Evolutionary conservation across 2,797 vertebrate species (phyloP), one percentile per base, ranked within the genome.

Genomic region (Poeciliopsis presidionis): DNA sequence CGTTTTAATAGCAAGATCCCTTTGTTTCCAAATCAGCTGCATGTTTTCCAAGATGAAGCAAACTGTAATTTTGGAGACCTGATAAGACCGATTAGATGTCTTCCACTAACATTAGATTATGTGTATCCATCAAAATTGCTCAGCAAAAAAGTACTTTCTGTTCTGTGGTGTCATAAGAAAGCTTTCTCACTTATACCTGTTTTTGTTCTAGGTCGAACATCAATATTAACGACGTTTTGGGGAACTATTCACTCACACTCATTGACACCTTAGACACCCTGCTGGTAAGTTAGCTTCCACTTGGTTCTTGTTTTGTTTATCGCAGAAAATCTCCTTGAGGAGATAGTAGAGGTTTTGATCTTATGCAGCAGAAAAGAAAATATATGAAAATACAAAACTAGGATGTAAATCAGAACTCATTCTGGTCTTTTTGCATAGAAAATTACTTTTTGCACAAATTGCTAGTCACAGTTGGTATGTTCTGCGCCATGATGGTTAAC

Each of bases 191-290:
- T 72, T 28, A 25, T 77, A n/a, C 7, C 2, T 84, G 33, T 41
- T 49, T 47, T 74, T 65, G 36, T 96, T 95, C 80, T 95, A 99
- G 98, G 88, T 98, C 98, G 81, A 99, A 99, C 95, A 96, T 99
- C 94, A 99, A 99, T 95, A 99, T 99, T 92, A 99, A 99, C 5
- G 98, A 99, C 28, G 98, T 99, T 18, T 93, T 99, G 83, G 98
- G 98, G n/a, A 99, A 99, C 93, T 99, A 99, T 87, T 99, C 98
- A 0, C 94, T 99, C 73, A 99, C 98, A 2, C 96, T 99, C 73
- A 98, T 99, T 2, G 98, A 99, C 76, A 96, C 97, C 0, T 92
- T 99, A 92, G 98, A 99, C 91, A 99, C 98, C 0, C 89, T 99
- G 30, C 95, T 98, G 94, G 98, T 99, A 95, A 97, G 97, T 92